Percentiles rank a stretch among this genome's conserved stretches.
Conservation (phyloP, 2,797 vertebrate species). For the Notolabrus celidotus region DNA sequence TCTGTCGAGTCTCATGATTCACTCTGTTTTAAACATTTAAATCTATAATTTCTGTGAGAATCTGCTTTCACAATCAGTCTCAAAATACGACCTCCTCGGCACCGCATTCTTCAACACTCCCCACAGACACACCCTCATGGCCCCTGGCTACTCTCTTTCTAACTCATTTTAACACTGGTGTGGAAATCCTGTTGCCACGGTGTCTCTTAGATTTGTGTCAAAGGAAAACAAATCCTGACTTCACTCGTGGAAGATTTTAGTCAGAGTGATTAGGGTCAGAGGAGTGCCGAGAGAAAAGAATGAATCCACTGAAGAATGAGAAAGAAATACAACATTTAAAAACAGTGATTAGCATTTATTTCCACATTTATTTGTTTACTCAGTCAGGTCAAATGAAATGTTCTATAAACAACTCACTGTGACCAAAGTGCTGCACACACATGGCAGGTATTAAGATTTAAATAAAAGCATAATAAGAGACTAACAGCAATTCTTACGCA, state of each 20-base stretch:
- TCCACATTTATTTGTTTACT: neutral
- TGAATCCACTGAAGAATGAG: neutral
- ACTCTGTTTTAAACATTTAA: neutral
- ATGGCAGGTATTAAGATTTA: too few relatives aligned
- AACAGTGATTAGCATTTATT: neutral
- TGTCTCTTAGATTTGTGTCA: constrained; percentile 32
- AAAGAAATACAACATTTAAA: neutral
- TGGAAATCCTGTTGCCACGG: constrained; percentile 60
- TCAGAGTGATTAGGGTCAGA: neutral
- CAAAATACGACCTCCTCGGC: too few relatives aligned
- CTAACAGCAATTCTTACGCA: too few relatives aligned
- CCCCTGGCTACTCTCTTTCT: constrained; percentile 41
- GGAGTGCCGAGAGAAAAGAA: neutral
- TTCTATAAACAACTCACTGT: too few relatives aligned
- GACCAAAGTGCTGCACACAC: too few relatives aligned
- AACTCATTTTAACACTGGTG: constrained; percentile 36
- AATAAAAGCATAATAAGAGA: too few relatives aligned
- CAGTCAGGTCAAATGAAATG: too few relatives aligned
- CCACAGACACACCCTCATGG: constrained; percentile 40
- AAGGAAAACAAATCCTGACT: neutral
- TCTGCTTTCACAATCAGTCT: too few relatives aligned
- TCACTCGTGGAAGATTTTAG: constrained; percentile 3
- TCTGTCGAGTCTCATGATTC: neutral
- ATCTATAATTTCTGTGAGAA: neutral
- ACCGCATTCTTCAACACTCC: constrained; percentile 17